phyloP scores from a whole-genome alignment of 2,888 invertebrate genomes.

The Dysmachus trigonus region DNA sequence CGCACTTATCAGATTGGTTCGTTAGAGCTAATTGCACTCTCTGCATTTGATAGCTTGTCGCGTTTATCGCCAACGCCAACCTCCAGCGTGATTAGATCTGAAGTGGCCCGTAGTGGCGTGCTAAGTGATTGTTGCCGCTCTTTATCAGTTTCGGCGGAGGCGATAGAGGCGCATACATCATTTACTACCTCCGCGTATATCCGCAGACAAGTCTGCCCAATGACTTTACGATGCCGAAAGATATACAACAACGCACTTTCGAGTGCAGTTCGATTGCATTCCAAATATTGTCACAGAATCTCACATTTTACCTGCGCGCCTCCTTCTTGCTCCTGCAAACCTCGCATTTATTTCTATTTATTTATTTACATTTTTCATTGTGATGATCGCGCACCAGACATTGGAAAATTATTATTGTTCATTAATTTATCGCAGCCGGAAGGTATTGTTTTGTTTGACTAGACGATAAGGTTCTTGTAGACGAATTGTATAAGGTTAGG shows the following conservation, averaged over 20 bases:
- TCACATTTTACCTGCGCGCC: background rate
- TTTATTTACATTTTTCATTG: background rate
- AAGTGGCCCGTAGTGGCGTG: constrained; percentile 13
- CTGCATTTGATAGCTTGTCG: constrained; percentile 4
- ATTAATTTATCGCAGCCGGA: constrained; percentile 6
- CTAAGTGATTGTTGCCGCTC: constrained; percentile 29
- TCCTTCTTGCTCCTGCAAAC: background rate
- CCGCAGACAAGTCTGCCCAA: background rate
- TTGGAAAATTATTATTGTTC: background rate
- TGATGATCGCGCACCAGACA: background rate
- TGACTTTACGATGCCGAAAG: constrained; percentile 2
- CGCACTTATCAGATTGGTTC: constrained; percentile 11
- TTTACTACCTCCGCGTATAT: background rate
- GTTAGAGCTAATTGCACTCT: constrained; percentile 32
- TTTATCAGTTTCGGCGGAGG: background rate
- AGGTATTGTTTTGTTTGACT: constrained; percentile 11
- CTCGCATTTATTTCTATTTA: background rate
- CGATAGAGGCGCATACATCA: constrained; percentile 4
- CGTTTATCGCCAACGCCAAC: constrained; percentile 25
- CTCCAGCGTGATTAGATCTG: constrained; percentile 27
- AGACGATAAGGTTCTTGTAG: background rate
- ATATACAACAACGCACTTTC: background rate
- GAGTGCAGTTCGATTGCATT: background rate
- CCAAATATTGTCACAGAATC: background rate
- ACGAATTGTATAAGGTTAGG: constrained; percentile 36